Evolutionary conservation across 2,888 invertebrate species (phyloP).

Genomic region (Ommatoiulus sabulosus): DNA sequence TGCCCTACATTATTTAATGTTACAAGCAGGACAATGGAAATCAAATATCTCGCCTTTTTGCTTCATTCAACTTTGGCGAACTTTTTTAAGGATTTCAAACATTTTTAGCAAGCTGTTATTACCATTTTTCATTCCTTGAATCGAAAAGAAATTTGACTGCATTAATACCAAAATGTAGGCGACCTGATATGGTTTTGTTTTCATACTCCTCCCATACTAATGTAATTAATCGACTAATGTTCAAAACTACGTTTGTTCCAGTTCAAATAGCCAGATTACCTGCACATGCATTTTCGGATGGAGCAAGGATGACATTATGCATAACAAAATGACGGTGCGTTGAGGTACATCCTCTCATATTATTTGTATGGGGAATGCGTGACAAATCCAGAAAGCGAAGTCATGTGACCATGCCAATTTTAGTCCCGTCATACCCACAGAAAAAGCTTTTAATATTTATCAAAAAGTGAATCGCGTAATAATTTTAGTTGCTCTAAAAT

Average conservation of each 20-base stretch:
- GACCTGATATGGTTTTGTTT: neutral
- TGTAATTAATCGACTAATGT: neutral
- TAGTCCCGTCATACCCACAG: no score
- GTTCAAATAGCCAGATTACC: neutral
- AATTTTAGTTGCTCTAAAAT: no score
- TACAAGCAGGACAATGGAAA: neutral
- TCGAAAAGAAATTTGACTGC: neutral
- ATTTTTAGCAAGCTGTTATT: neutral
- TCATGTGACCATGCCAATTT: no score
- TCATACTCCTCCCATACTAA: neutral
- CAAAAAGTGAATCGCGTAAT: no score
- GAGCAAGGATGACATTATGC: neutral
- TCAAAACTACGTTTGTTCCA: neutral
- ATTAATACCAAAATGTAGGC: neutral
- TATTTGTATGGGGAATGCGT: no score
- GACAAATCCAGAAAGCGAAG: no score
- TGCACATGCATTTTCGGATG: neutral
- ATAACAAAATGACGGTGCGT: no score
- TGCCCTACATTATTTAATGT: slow-evolving; percentile 31
- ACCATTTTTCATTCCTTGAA: neutral
- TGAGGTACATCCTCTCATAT: no score
- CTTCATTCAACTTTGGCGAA: neutral
- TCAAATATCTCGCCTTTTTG: neutral
- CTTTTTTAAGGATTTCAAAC: neutral
- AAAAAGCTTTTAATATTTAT: no score